phyloP scores from a whole-genome alignment of 2,888 invertebrate genomes.

The Heliconius hortense region DNA sequence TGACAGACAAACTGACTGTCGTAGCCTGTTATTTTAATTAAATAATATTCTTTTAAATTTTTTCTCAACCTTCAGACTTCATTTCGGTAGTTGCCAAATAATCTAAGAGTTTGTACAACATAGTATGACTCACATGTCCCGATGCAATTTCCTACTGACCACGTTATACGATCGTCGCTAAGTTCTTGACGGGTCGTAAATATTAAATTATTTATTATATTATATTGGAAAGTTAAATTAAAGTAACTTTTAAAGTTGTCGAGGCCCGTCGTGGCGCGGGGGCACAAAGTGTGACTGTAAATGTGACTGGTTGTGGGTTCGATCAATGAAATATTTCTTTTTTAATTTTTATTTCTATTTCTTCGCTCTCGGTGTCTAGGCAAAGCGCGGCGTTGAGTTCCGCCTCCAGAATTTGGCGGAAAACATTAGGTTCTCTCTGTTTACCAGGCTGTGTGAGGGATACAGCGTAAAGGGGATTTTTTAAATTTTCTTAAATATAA shows the following conservation, averaged over 20 bases:
- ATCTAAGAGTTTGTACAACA: conserved; percentile 10
- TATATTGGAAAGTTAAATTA: conserved; percentile 3
- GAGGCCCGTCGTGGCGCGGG: no score
- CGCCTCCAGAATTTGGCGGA: no score
- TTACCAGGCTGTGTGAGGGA: no score
- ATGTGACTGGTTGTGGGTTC: no score
- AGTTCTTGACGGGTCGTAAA: conserved; percentile 20
- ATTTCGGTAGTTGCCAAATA: conserved; percentile 17
- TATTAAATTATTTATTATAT: conserved; percentile 4
- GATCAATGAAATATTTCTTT: no score
- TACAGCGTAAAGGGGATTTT: neutral
- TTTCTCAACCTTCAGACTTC: conserved; percentile 10
- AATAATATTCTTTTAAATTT: neutral
- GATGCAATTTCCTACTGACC: conserved; percentile 11
- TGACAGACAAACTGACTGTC: neutral
- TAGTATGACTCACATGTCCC: conserved; percentile 8
- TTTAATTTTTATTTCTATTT: no score
- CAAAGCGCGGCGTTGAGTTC: no score
- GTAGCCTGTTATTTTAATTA: conserved; percentile 1
- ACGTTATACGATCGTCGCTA: conserved; percentile 4
- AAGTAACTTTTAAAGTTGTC: neutral
- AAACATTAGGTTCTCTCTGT: no score
- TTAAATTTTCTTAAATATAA: no score
- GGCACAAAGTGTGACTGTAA: no score
- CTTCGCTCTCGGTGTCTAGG: no score